Evolutionary conservation across 1,140 invertebrate genomes (phyloP).

Genomic region (Oryctes rhinoceros): DNA sequence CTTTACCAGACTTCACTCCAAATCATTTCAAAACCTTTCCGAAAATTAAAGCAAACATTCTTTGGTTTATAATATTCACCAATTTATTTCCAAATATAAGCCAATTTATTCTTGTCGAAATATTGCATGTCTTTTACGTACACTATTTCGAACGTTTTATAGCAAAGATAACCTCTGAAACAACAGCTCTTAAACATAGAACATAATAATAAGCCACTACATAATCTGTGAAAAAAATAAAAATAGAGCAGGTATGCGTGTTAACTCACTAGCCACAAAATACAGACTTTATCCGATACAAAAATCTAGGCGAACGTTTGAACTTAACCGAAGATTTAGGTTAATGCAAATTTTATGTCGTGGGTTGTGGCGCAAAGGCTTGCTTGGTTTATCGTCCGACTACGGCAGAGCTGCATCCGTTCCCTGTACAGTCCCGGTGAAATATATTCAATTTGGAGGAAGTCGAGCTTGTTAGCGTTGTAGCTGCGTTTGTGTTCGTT

Average conservation of each 20-base stretch:
- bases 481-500: background rate
- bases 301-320: background rate
- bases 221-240: background rate
- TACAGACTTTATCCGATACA: background rate
- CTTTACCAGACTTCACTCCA: no score
- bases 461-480: background rate
- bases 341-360: slow-evolving; percentile 15
- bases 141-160: no score
- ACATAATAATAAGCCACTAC: no score
- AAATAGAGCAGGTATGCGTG: background rate
- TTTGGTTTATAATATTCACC: no score
- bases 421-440: background rate
- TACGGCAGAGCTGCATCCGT: background rate
- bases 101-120: no score
- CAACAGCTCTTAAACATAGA: no score
- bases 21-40: no score
- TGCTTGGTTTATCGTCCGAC: background rate
- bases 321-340: slow-evolving; percentile 14
- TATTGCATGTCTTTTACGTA: no score
- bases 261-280: background rate
- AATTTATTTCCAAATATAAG: no score
- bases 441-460: slow-evolving; percentile 15
- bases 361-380: background rate
- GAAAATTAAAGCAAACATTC: no score
- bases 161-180: no score